Base-by-base conservation (phyloP, 2,797 vertebrate species). In the Artibeus lituratus region DNA sequence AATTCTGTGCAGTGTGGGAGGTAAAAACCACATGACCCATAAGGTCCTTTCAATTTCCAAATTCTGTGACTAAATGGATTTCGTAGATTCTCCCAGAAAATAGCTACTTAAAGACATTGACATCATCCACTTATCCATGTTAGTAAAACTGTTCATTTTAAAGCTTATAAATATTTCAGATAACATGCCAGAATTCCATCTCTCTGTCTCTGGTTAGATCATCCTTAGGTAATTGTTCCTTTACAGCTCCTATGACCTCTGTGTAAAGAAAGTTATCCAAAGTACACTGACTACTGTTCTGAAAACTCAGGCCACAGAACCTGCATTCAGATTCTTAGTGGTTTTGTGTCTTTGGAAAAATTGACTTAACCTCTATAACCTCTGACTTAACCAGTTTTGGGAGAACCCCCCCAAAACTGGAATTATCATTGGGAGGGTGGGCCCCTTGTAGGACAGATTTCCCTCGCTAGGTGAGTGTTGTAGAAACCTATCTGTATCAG, bases 141-240 rank as follows among this genome's bases (percentile, higher is more conserved):
- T 97, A 95, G 94, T 92, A 92, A 95, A 90, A 78, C 67, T 94
- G 19, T 87, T 96, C 86, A 91, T 91, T 97, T 95, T 42, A 51
- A 91, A 81, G 88, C 88, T 95, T 96, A 97, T 96, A 96, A 95
- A 97, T 97, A 96, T 96, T 97, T 96, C 92, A 96, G 74, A 96
- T 91, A 96, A 96, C 35, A 91, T 24, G 29, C 85, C 95, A 89
- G 92, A 86, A 94, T 94, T 83, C 49, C 55, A 87, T 90, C 72
- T 96, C 59, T 96, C 32, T 26, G 78, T 90, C 59, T 15, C 59
- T 80, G 94, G 85, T 97, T 96, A 96, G 82, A 83, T 96, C 91
- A 97, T 95, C 83, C 89, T 95, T 96, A 95, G 89, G 80, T 96
- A 95, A 96, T 95, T 51, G 29, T 65, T 72, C 69, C 53, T 83